Conservation (phyloP, 2,888 invertebrate genomes). For the Aspidapion aeneum region DNA sequence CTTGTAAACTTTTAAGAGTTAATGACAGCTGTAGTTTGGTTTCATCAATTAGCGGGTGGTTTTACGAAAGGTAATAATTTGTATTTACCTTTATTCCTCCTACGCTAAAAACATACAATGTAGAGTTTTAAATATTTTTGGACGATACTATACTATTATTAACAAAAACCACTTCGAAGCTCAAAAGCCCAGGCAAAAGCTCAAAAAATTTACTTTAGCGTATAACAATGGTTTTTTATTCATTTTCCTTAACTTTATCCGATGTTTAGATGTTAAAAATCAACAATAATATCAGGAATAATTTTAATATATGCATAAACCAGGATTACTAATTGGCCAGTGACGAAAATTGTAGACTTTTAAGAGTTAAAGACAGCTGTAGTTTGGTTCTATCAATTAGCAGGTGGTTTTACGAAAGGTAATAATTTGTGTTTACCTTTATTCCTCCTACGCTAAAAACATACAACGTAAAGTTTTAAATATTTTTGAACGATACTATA, state of each 20-base stretch:
- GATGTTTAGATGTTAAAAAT: background rate
- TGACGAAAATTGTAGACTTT: conserved; percentile 8
- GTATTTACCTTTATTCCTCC: conserved; percentile 5
- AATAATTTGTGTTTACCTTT: no score
- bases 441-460: no score
- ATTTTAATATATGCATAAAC: conserved; percentile 1
- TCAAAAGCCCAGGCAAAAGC: no score
- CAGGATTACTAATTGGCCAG: conserved; percentile 7
- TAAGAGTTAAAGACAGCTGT: conserved; percentile 8
- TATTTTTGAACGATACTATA: no score
- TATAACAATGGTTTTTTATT: no score
- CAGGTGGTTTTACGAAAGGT: conserved; percentile 20
- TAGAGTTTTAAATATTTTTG: background rate
- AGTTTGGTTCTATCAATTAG: background rate
- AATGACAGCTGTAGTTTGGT: conserved; percentile 10
- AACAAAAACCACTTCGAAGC: no score
- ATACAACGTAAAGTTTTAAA: no score
- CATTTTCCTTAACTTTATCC: background rate
- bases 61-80: conserved; percentile 14
- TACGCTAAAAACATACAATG: conserved; percentile 1
- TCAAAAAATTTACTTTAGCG: no score
- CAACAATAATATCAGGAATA: background rate
- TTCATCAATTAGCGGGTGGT: conserved; percentile 22
- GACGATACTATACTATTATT: no score
- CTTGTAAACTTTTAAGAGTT: conserved; percentile 4